Conservation (phyloP, 2,113 vertebrate species). For the Acrocephalus kingi region DNA sequence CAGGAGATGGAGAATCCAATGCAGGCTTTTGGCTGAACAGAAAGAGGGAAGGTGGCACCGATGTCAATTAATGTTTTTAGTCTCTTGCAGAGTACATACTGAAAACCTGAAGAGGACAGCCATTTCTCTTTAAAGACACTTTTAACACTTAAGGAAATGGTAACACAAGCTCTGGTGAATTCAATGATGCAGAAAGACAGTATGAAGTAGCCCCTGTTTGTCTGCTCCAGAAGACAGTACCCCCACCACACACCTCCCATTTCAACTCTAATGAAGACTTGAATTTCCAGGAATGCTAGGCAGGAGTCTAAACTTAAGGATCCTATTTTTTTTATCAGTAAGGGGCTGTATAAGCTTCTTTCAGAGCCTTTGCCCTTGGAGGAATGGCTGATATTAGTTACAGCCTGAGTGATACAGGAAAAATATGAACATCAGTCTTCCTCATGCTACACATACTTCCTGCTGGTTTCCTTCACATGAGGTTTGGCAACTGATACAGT, state of each 20-base stretch:
- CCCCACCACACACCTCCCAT: neutral
- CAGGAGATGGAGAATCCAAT: neutral
- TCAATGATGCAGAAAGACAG: neutral
- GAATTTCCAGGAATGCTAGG: neutral
- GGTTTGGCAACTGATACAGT: neutral
- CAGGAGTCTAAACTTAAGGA: neutral
- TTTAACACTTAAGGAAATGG: neutral
- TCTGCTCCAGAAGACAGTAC: neutral
- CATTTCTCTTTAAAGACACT: neutral
- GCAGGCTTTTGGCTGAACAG: neutral
- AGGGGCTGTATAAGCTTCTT: neutral
- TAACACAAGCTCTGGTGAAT: neutral
- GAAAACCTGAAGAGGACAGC: neutral
- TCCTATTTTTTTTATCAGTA: neutral
- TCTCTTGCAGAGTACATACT: neutral
- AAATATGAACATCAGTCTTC: neutral
- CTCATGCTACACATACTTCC: neutral
- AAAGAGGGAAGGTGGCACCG: neutral
- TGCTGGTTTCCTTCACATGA: neutral
- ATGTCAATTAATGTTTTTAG: neutral
- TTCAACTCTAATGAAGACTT: neutral
- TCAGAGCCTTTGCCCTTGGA: neutral
- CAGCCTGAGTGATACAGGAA: neutral
- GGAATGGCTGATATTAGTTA: neutral
- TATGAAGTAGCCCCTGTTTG: neutral